Evolutionary conservation across 2,113 vertebrate genomes (phyloP).

Genomic region (Rhombomys opimus): DNA sequence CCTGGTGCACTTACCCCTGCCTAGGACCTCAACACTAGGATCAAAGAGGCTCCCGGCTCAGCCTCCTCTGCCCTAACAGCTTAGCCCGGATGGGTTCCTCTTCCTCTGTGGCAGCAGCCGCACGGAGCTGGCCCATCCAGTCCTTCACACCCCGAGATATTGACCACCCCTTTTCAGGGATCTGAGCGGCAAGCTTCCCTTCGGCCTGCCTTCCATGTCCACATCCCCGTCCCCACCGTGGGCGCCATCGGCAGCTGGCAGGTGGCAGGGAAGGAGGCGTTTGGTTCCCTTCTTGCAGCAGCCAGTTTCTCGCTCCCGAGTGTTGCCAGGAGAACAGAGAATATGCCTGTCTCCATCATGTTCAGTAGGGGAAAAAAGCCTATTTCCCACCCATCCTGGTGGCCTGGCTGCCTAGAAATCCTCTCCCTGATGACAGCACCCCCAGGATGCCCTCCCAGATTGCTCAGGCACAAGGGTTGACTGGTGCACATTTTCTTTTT

Average conservation of each 20-base stretch:
- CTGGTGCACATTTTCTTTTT: not conserved
- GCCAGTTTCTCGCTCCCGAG: not conserved
- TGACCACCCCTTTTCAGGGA: fast-evolving
- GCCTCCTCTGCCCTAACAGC: not conserved
- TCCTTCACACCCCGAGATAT: fast-evolving
- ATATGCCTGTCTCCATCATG: not conserved
- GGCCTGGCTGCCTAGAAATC: not conserved
- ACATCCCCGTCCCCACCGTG: not conserved
- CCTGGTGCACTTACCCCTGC: no score
- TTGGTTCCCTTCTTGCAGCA: not conserved
- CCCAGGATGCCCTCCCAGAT: not conserved
- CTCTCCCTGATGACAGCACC: not conserved
- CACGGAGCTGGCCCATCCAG: not conserved
- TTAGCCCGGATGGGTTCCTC: not conserved
- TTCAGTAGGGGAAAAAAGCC: not conserved
- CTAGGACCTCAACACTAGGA: no score
- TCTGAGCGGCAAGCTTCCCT: not conserved
- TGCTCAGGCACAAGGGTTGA: fast-evolving
- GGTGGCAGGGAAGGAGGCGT: not conserved
- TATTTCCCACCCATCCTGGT: not conserved
- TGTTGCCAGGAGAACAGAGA: not conserved
- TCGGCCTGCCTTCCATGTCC: fast-evolving
- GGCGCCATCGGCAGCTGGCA: not conserved
- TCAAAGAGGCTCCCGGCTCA: not conserved
- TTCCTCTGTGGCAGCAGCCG: not conserved